phyloP scores from a whole-genome alignment of 2,888 invertebrate genomes.

The Ferrisia virgata region DNA sequence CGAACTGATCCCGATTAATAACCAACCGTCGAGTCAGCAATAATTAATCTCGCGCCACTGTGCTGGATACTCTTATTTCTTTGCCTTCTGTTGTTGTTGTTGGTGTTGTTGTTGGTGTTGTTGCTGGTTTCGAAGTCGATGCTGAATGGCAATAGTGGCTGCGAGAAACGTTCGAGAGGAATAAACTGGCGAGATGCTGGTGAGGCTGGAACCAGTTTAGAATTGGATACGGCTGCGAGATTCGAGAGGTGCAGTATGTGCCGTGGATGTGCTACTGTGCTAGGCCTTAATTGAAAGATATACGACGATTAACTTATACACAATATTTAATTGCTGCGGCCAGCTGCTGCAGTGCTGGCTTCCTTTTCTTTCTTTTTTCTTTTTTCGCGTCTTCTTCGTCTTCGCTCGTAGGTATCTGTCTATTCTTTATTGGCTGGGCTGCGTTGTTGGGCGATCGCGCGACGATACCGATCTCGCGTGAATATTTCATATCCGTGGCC shows the following conservation, averaged over 20 bases:
- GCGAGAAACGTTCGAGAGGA: background rate
- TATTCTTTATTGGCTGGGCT: no score
- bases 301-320: slow-evolving; percentile 36
- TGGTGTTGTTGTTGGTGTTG: background rate
- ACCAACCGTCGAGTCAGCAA: slow-evolving; percentile 38
- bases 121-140: background rate
- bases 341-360: no score
- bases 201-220: slow-evolving; percentile 22
- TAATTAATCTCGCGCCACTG: slow-evolving; percentile 38
- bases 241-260: slow-evolving; percentile 40
- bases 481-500: no score
- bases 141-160: background rate
- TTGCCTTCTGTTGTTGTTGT: background rate
- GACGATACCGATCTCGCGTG: no score
- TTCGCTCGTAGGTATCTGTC: background rate
- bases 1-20: slow-evolving; percentile 41
- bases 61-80: background rate
- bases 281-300: slow-evolving; percentile 1
- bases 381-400: background rate
- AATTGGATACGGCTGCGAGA: slow-evolving; percentile 39
- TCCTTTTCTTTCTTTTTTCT: background rate
- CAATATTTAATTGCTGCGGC: slow-evolving; percentile 6
- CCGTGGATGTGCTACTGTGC: slow-evolving; percentile 15
- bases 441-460: no score
- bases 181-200: background rate